phyloP scores from a whole-genome alignment of 1,140 invertebrate species.

The Battus philenor region DNA sequence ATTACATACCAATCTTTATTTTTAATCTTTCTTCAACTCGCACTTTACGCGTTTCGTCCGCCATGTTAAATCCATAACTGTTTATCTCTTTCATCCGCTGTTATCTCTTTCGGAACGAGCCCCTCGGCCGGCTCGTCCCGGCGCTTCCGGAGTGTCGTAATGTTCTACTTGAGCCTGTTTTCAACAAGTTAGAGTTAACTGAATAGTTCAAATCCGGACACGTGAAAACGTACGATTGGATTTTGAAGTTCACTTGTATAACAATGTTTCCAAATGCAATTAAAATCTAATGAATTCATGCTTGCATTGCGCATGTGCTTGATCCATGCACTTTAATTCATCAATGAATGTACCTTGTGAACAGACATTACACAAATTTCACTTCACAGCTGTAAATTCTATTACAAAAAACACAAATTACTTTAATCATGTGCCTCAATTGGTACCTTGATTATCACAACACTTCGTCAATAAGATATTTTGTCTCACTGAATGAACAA shows the following conservation, averaged over 20 bases:
- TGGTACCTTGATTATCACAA: constrained; percentile 45
- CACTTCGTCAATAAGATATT: constrained; percentile 54
- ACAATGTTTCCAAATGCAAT: constrained; percentile 27
- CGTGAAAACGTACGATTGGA: constrained; percentile 30
- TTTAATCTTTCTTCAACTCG: constrained; percentile 90
- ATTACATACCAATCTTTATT: constrained; percentile 89
- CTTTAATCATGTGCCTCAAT: constrained; percentile 22
- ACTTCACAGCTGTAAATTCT: constrained; percentile 28
- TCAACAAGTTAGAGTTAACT: constrained; percentile 38
- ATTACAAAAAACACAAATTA: constrained; percentile 16
- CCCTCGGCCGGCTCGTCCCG: constrained; percentile 72
- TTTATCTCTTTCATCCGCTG: constrained; percentile 74
- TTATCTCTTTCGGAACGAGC: constrained; percentile 74
- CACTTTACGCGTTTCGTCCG: constrained; percentile 88
- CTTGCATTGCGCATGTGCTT: constrained; percentile 66
- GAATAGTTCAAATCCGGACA: constrained; percentile 34
- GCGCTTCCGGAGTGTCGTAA: constrained; percentile 76
- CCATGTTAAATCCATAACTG: constrained; percentile 89
- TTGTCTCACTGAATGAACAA: constrained; percentile 68
- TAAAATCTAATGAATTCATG: constrained; percentile 35
- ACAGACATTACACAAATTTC: constrained; percentile 30
- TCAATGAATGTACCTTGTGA: constrained; percentile 64
- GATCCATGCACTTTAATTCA: constrained; percentile 52
- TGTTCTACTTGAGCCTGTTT: constrained; percentile 68
- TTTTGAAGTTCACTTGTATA: constrained; percentile 27